Evolutionary conservation across 2,797 vertebrate species (phyloP).

Genomic region (Babyrousa celebensis): DNA sequence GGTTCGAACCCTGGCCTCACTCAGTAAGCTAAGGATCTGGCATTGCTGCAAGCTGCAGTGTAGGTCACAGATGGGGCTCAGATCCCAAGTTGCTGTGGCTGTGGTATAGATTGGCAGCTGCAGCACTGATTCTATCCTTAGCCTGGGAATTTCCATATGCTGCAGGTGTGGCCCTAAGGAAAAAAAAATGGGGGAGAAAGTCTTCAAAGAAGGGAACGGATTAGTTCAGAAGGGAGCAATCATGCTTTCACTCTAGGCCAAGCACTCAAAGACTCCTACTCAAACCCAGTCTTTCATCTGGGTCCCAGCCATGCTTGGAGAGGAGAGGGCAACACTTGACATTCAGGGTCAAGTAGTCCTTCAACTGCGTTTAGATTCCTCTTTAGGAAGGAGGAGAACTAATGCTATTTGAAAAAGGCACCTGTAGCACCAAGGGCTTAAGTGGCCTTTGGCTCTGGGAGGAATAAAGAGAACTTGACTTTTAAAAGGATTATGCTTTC

Average conservation of each 20-base stretch:
- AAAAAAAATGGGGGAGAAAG: background rate
- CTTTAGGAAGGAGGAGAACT: background rate
- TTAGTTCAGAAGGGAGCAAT: accelerated
- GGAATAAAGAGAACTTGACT: background rate
- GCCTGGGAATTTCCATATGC: too few species aligned
- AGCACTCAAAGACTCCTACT: accelerated
- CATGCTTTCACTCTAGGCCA: background rate
- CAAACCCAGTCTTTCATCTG: background rate
- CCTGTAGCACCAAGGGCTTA: background rate
- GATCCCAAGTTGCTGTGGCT: too few species aligned
- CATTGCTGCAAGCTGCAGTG: too few species aligned
- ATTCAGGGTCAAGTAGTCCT: background rate
- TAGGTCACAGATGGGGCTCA: too few species aligned
- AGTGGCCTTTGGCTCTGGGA: background rate
- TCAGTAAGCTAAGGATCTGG: too few species aligned
- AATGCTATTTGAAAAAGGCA: background rate
- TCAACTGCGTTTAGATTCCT: accelerated
- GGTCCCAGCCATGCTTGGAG: too few species aligned
- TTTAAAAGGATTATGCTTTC: background rate
- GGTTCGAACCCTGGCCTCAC: too few species aligned
- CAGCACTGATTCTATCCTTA: too few species aligned
- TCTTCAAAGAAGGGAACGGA: accelerated
- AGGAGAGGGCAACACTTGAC: background rate
- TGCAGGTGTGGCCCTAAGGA: too few species aligned
- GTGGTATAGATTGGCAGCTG: too few species aligned